Base-by-base conservation (phyloP, 2,888 invertebrate species). In the Apomyelois bistriatella region DNA sequence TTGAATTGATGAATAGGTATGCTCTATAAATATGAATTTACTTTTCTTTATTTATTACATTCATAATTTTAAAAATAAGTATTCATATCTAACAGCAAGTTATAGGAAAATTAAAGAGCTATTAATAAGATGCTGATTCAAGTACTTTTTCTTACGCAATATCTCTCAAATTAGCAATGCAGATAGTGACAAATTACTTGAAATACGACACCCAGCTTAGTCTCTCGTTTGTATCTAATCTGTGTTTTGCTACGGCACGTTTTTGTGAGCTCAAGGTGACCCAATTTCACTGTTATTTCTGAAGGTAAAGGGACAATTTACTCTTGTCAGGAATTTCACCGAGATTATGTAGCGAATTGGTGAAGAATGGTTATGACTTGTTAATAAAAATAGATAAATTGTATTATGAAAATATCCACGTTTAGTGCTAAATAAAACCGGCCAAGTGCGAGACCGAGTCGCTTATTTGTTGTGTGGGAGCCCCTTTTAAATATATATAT, bases 231-330 rank as follows among this genome's bases (percentile, higher is more conserved):
- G 9, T 46, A 35, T 46, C 13, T 32, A 32, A 46, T 46, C 13
- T 46, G 28, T 43, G 32, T 30, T 15, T 32, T 30, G 46, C 15
- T 16, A 22, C 41, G 17, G 15, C 46, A 46, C 32, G 32, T 46
- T 46, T 46, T 46, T 46, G 46, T 46, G 32, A 32, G 16, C 32
- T 16, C 46, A 46, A 46, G 46, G 46, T 46, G 46, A 46, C 46
- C 46, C 46, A 46, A 46, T 30, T 46, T 12, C 32, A 1, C 46
- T 46, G 46, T 32, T 46, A 46, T 35, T 46, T 46, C 32, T 35
- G 46, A 15, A 46, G 46, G 46, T 46, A 46, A 46, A 46, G 46
- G 46, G 10, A 46, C 46, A 46, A 43, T 30, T 43, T 13, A 9
- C 12, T 46, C 15, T 15, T 46, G 46, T 16, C 10, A 13, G 32